Evolutionary conservation across 2,888 invertebrate genomes (phyloP).

Genomic region (Yponomeuta plumbellus): DNA sequence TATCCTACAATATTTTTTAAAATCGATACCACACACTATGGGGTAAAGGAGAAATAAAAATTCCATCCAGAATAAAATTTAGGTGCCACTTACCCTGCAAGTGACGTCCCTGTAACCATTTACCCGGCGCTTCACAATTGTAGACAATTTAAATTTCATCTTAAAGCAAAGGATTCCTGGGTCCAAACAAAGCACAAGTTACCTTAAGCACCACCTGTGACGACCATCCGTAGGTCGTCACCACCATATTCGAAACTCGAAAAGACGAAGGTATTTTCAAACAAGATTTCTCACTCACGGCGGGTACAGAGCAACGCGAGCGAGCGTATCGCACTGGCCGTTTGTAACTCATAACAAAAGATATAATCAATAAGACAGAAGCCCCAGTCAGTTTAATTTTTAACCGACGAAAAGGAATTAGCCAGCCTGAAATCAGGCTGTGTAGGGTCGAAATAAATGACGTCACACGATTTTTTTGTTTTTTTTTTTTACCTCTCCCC

Average conservation of each 20-base stretch:
- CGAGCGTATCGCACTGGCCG: constrained; percentile 2
- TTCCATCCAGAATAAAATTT: too few species aligned
- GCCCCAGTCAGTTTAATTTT: background rate
- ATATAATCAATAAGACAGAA: background rate
- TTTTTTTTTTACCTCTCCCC: too few species aligned
- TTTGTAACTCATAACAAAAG: background rate
- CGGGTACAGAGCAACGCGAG: background rate
- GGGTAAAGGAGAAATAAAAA: too few species aligned
- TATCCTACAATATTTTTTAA: too few species aligned
- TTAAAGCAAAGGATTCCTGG: background rate
- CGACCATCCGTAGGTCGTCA: constrained; percentile 48
- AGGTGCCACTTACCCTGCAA: too few species aligned
- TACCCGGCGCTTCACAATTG: too few species aligned
- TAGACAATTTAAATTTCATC: too few species aligned
- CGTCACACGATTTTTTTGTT: too few species aligned
- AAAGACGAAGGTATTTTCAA: background rate
- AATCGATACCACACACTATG: too few species aligned
- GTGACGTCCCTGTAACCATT: too few species aligned
- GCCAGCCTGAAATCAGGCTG: too few species aligned
- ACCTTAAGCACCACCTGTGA: constrained; percentile 51
- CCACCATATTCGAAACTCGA: constrained; percentile 16
- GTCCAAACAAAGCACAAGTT: constrained; percentile 16
- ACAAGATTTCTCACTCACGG: background rate
- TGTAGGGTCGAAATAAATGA: too few species aligned
- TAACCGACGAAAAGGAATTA: background rate